Percentiles rank a stretch among this genome's conserved stretches.
Conservation (phyloP, 2,113 vertebrate species). For the Orthonyx spaldingii region DNA sequence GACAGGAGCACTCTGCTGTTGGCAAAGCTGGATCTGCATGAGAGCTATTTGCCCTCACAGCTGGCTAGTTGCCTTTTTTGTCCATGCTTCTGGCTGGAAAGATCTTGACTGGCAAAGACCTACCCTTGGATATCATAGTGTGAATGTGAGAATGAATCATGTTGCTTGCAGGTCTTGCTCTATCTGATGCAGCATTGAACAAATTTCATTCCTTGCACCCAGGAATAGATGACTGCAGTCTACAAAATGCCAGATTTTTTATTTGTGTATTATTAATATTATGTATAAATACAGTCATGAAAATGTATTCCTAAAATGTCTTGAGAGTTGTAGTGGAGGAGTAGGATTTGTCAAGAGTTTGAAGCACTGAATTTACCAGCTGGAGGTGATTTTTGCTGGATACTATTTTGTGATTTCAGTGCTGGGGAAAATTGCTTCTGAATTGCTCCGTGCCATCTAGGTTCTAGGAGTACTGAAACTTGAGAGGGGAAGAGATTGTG, state of each 20-base stretch:
- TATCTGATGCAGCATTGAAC: neutral
- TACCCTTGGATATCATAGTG: neutral
- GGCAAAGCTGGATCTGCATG: neutral
- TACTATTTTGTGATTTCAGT: neutral
- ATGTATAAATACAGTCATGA: neutral
- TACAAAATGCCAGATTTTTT: neutral
- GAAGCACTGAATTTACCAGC: neutral
- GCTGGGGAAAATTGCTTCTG: neutral
- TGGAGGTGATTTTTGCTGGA: neutral
- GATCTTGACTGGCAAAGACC: neutral
- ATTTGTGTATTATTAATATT: neutral
- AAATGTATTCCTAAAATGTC: neutral
- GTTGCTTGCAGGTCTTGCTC: neutral
- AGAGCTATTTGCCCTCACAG: neutral
- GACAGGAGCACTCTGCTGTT: neutral
- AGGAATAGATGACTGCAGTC: neutral
- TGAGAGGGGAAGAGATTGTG: neutral
- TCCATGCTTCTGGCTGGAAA: neutral
- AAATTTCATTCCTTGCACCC: neutral
- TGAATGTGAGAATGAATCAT: neutral
- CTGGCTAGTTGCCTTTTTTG: conserved; percentile 7
- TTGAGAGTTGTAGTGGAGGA: neutral
- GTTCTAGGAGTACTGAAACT: neutral
- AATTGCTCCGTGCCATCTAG: neutral
- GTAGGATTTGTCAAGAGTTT: neutral